phyloP scores from a whole-genome alignment of 2,797 vertebrate genomes.

The Ataeniobius toweri region DNA sequence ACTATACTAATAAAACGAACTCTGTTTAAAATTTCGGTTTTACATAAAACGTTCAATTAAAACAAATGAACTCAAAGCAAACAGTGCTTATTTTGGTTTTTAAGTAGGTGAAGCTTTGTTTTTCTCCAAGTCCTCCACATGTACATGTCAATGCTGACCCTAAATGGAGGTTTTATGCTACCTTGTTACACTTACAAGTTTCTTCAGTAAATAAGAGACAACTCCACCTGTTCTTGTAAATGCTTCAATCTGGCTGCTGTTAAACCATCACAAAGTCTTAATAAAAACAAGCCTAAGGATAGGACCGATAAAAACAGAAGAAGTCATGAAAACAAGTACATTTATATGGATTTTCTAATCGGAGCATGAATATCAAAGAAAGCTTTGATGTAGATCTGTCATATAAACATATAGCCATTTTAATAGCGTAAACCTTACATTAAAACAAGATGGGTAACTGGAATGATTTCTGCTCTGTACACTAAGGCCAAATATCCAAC shows the following conservation, averaged over 20 bases:
- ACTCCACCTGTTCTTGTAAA: conserved; percentile 17
- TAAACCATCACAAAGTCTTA: conserved; percentile 10
- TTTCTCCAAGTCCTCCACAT: conserved; percentile 31
- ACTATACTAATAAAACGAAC: not conserved
- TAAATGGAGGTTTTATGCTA: conserved; percentile 17
- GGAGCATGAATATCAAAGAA: not conserved
- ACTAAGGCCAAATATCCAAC: conserved; percentile 30
- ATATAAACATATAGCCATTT: conserved; percentile 16
- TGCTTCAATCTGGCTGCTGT: conserved; percentile 15
- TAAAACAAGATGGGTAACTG: conserved; percentile 9
- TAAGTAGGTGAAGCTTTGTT: conserved; percentile 40
- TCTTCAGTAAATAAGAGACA: conserved; percentile 17
- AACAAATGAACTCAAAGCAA: conserved; percentile 6
- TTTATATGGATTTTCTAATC: not conserved
- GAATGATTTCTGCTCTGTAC: conserved; percentile 7
- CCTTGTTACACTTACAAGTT: conserved; percentile 19
- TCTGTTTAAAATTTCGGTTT: not conserved
- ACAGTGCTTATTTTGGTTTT: conserved; percentile 15
- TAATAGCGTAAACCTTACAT: not conserved
- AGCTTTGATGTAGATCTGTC: conserved; percentile 5
- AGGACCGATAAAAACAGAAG: conserved; percentile 22
- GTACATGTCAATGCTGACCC: conserved; percentile 23
- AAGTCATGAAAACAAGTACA: conserved; percentile 1
- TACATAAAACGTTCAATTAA: not conserved
- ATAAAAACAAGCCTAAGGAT: conserved; percentile 2